These are phyloP conservation scores for Brenthis ino DNA, from an alignment of 2,888 invertebrate genomes.

Conservation along the genomic window DNA sequence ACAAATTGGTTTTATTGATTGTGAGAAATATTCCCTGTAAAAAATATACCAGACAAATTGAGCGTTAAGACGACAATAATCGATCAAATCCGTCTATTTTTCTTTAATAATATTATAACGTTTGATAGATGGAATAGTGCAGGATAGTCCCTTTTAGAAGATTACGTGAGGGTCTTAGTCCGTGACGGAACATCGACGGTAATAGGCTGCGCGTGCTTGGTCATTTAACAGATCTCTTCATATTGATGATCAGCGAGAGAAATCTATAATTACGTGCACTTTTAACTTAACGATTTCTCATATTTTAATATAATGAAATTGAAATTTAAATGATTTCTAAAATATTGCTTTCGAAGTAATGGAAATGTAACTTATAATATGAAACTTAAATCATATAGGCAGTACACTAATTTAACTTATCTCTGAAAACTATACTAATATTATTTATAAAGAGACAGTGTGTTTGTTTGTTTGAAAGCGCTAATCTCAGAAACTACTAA, in stretches of 20 bases:
- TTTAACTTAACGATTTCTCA: neutral
- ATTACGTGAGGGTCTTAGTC: slow-evolving; percentile 24
- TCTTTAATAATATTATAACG: slow-evolving; percentile 28
- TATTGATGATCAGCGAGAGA: slow-evolving; percentile 21
- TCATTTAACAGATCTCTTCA: slow-evolving; percentile 26
- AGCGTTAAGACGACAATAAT: slow-evolving; percentile 35
- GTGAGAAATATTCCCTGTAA: slow-evolving; percentile 36
- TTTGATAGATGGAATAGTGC: slow-evolving; percentile 25
- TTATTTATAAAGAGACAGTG: too few relatives aligned
- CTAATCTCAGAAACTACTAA: too few relatives aligned
- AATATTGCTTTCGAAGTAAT: slow-evolving; percentile 15
- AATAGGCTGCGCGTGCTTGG: slow-evolving; percentile 25
- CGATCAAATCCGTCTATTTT: slow-evolving; percentile 20
- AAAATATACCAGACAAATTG: slow-evolving; percentile 30
- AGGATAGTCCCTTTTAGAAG: slow-evolving; percentile 21
- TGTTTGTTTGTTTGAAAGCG: too few relatives aligned
- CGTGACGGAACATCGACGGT: slow-evolving; percentile 22
- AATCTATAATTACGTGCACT: slow-evolving; percentile 25
- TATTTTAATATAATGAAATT: neutral
- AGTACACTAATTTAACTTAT: too few relatives aligned
- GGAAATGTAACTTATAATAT: neutral
- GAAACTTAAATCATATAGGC: too few relatives aligned
- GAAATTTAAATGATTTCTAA: neutral
- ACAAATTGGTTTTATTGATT: slow-evolving; percentile 49
- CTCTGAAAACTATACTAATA: too few relatives aligned